These are phyloP conservation scores for Hydraecia micacea DNA, from an alignment of 2,888 invertebrate species.

Conservation along the genomic window DNA sequence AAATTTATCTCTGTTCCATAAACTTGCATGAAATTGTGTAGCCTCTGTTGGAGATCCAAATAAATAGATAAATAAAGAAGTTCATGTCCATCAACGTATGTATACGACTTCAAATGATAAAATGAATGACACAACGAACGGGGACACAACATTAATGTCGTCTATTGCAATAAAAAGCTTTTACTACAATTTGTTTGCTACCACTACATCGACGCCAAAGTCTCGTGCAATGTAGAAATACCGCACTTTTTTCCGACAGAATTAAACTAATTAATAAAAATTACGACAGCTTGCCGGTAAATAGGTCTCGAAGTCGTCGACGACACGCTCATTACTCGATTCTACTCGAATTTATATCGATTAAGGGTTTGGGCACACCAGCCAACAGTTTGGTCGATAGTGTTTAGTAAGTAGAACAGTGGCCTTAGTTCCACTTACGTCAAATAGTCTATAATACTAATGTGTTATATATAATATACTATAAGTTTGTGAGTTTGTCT, in stretches of 20 bases:
- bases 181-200: conserved; percentile 20
- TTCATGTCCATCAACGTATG: too few species aligned
- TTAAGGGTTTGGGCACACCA: conserved; percentile 30
- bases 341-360: conserved; percentile 61
- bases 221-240: conserved; percentile 69
- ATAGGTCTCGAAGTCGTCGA: conserved; percentile 71
- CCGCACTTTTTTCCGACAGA: conserved; percentile 73
- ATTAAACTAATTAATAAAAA: conserved; percentile 80
- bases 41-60: too few species aligned
- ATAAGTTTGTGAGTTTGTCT: background rate
- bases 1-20: too few species aligned
- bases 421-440: background rate
- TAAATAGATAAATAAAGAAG: too few species aligned
- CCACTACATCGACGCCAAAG: conserved; percentile 55
- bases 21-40: too few species aligned
- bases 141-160: too few species aligned
- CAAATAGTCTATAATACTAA: background rate
- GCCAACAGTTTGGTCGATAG: background rate
- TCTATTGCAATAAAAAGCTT: background rate
- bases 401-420: background rate
- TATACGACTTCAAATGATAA: too few species aligned
- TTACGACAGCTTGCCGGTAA: conserved; percentile 76
- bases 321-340: conserved; percentile 70
- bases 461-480: background rate
- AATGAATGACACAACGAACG: too few species aligned